Evolutionary conservation across 2,113 vertebrate genomes (phyloP).

Genomic region (Phalacrocorax carbo): DNA sequence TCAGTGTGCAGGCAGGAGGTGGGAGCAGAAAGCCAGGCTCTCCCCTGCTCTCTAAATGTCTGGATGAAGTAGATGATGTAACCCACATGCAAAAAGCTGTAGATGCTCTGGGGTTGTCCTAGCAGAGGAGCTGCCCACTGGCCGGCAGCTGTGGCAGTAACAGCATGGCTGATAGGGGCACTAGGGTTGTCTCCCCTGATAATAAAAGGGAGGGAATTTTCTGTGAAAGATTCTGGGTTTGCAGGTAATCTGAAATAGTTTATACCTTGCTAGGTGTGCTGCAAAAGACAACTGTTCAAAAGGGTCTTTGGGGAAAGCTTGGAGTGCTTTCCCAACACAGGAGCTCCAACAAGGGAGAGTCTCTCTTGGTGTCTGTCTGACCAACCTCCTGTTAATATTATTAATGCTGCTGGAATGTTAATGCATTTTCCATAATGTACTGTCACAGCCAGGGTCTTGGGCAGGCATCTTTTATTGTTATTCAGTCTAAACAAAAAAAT

Average conservation of each 20-base stretch:
- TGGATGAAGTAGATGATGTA: not conserved
- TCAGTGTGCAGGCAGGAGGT: not conserved
- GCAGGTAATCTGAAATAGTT: not conserved
- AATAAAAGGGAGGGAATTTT: not conserved
- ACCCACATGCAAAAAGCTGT: not conserved
- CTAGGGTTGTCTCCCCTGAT: not conserved
- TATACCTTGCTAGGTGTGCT: not conserved
- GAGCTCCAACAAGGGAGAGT: not conserved
- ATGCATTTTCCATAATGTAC: conserved; percentile 5
- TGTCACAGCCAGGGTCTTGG: not conserved
- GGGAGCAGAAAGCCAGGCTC: not conserved
- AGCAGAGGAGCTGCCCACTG: not conserved
- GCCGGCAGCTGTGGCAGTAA: not conserved
- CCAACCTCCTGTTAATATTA: not conserved
- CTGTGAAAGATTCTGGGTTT: not conserved
- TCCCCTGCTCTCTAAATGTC: not conserved
- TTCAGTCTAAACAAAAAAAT: conserved; percentile 29
- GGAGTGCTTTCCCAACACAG: not conserved
- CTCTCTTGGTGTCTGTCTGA: not conserved
- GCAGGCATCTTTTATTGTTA: conserved; percentile 33
- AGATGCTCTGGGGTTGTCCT: not conserved
- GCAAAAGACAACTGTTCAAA: not conserved
- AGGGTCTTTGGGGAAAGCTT: not conserved
- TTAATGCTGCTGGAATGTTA: not conserved
- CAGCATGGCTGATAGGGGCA: not conserved